Conservation (phyloP, 2,888 invertebrate species). For the Nebria salina region DNA sequence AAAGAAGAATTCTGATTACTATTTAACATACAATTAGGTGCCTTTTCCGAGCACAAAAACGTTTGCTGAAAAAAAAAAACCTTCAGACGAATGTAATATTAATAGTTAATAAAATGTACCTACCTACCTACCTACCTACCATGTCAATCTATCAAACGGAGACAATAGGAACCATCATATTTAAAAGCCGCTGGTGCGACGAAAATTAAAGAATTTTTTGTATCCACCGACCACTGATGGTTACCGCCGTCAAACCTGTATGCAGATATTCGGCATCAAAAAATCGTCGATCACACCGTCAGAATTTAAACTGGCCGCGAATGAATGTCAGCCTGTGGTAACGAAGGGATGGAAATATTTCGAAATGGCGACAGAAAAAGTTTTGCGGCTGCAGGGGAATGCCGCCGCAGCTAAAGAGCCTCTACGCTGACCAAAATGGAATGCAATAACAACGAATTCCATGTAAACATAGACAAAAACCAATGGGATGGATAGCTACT, state of each 20-base stretch:
- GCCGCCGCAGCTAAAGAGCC: conserved; percentile 6
- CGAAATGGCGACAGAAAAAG: conserved; percentile 41
- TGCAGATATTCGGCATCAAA: conserved; percentile 42
- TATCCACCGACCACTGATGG: conserved; percentile 2
- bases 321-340: conserved; percentile 23
- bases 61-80: not conserved
- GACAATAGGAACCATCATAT: conserved; percentile 47
- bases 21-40: conserved; percentile 23
- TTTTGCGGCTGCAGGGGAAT: conserved; percentile 20
- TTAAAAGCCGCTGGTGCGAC: conserved; percentile 31
- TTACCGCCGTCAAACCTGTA: conserved; percentile 34
- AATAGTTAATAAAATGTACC: conserved; percentile 37
- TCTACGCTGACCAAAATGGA: conserved; percentile 32
- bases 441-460: conserved; percentile 47
- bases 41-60: not conserved
- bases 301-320: conserved; percentile 43
- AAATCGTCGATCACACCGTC: conserved; percentile 29
- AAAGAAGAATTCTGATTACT: conserved; percentile 13
- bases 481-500: not conserved
- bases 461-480: conserved; percentile 47
- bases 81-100: conserved; percentile 40
- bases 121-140: not conserved
- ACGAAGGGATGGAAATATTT: conserved; percentile 38
- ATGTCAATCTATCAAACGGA: conserved; percentile 42
- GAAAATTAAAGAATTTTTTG: conserved; percentile 43